Conservation (phyloP, 2,888 invertebrate species). For the Leptothorax acervorum region DNA sequence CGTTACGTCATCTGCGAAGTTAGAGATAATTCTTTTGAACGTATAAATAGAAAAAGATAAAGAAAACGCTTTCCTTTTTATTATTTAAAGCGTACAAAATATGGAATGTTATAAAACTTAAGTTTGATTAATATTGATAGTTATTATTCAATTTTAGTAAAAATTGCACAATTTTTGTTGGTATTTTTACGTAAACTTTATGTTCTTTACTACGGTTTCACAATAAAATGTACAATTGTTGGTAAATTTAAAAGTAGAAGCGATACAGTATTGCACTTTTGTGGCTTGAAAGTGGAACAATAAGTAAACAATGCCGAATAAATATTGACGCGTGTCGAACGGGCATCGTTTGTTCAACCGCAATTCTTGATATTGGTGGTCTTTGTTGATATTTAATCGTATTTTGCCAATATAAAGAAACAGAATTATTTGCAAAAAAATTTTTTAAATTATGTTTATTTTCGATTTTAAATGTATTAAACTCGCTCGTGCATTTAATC, state of each 20-base stretch:
- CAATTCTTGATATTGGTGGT: constrained; percentile 26
- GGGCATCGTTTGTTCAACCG: constrained; percentile 1
- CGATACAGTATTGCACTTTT: constrained; percentile 21
- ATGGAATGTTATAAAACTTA: neutral
- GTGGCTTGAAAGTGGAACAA: constrained; percentile 33
- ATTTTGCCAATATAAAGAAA: constrained; percentile 26
- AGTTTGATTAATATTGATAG: neutral
- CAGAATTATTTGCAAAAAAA: neutral
- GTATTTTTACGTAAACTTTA: constrained; percentile 4
- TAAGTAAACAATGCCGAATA: constrained; percentile 41
- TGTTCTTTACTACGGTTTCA: constrained; percentile 7
- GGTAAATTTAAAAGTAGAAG: constrained; percentile 18
- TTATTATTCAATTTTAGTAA: neutral
- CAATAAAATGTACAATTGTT: constrained; percentile 27
- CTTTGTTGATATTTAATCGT: constrained; percentile 37
- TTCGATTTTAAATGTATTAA: constrained; percentile 22
- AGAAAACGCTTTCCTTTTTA: neutral
- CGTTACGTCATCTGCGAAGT: neutral
- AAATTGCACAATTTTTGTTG: neutral
- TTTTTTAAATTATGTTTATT: neutral
- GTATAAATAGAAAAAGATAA: neutral
- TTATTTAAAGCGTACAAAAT: neutral
- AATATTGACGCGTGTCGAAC: constrained; percentile 28
- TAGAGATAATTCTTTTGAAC: neutral
- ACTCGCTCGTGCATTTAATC: neutral